Conservation (phyloP, 2,797 vertebrate species). For the Crax fasciolata region DNA sequence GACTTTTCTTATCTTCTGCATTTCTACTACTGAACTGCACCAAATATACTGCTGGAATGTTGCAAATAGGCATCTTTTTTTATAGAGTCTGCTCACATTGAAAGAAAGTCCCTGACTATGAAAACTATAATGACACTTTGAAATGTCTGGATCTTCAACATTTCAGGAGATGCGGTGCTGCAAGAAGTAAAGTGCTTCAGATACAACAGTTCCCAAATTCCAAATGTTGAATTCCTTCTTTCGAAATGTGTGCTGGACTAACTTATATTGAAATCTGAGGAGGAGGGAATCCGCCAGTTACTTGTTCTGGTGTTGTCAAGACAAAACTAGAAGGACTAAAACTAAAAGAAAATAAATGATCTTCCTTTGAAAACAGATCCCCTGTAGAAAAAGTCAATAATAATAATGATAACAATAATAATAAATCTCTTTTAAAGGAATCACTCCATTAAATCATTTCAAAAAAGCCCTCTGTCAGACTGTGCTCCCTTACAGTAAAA, state of each 20-base stretch:
- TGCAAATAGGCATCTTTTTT: not conserved
- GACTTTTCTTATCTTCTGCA: not conserved
- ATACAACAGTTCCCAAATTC: not conserved
- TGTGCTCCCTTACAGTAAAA: conserved; percentile 17
- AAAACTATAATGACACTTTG: not conserved
- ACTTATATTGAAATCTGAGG: not conserved
- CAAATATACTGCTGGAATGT: not conserved
- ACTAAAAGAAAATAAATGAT: not conserved
- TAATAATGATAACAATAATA: too few relatives aligned
- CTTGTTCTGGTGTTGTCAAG: not conserved
- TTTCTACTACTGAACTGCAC: not conserved
- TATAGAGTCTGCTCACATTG: not conserved
- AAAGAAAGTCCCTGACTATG: not conserved
- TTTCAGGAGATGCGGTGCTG: not conserved
- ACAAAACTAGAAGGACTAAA: not conserved
- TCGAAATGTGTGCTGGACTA: not conserved
- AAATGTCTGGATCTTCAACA: not conserved
- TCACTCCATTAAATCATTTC: conserved; percentile 25
- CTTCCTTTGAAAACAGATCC: not conserved
- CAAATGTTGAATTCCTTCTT: not conserved
- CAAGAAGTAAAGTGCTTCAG: not conserved
- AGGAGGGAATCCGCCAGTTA: not conserved
- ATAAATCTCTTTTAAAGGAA: not conserved
- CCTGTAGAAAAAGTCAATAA: not conserved
- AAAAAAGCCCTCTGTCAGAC: conserved; percentile 7